Percentiles rank a stretch among this genome's conserved stretches.
Evolutionary conservation across 1,140 invertebrate genomes (phyloP).

Genomic region (Phthorimaea operculella): DNA sequence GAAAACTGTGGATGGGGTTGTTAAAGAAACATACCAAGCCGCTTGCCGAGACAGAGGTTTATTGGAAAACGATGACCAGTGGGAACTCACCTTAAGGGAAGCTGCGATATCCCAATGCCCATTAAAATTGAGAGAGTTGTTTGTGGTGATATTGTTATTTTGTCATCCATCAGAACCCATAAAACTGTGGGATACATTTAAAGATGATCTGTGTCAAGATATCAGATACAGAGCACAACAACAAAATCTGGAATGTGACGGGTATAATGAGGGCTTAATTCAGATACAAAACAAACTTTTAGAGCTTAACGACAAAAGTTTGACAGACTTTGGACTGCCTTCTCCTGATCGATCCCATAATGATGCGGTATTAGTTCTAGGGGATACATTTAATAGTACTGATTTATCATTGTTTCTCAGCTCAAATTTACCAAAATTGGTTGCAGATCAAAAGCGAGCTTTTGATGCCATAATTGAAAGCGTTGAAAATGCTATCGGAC

Average conservation of each 20-base stretch:
- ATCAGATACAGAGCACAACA: slow-evolving; percentile 24
- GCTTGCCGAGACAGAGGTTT: slow-evolving; percentile 24
- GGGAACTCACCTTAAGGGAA: slow-evolving; percentile 30
- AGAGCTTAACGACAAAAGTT: slow-evolving; percentile 24
- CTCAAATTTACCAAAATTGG: slow-evolving; percentile 21
- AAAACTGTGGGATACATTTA: slow-evolving; percentile 26
- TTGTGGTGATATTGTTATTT: slow-evolving; percentile 28
- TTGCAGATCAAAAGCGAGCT: slow-evolving; percentile 19
- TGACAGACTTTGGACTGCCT: slow-evolving; percentile 29
- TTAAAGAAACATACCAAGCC: slow-evolving; percentile 21
- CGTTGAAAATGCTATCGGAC: slow-evolving; percentile 15
- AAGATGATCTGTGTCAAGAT: slow-evolving; percentile 28
- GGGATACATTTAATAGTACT: slow-evolving; percentile 18
- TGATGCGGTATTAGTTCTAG: too few species aligned
- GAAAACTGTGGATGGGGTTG: slow-evolving; percentile 18
- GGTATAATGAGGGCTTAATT: slow-evolving; percentile 25
- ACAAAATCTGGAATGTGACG: slow-evolving; percentile 17
- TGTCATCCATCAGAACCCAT: slow-evolving; percentile 32
- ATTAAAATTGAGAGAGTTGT: slow-evolving; percentile 23
- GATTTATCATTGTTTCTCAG: slow-evolving; percentile 20
- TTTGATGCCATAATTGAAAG: slow-evolving; percentile 19
- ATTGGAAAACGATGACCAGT: slow-evolving; percentile 30
- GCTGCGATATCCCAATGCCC: slow-evolving; percentile 23
- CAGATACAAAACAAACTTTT: slow-evolving; percentile 28
- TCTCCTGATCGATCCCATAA: slow-evolving; percentile 18